phyloP scores from a whole-genome alignment of 2,797 vertebrate species.

The Stomatorhinus walkeri region DNA sequence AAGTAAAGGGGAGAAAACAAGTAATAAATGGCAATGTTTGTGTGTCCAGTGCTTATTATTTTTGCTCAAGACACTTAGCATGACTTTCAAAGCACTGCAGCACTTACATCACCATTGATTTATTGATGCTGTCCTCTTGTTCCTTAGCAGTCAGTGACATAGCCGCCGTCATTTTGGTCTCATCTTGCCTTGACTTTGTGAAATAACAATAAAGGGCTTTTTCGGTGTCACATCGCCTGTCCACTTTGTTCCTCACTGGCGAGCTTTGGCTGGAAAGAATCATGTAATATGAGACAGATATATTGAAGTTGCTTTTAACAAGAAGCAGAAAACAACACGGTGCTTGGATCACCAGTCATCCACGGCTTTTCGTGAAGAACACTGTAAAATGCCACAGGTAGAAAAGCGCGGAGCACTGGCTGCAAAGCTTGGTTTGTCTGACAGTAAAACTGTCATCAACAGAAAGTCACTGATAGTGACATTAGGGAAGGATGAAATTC shows the following conservation, averaged over 20 bases:
- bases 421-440: background rate
- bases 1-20: background rate
- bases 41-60: background rate
- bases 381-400: background rate
- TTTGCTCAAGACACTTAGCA: background rate
- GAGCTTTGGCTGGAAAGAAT: background rate
- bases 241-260: background rate
- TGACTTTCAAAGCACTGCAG: background rate
- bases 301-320: background rate
- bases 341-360: background rate
- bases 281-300: background rate
- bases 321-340: background rate
- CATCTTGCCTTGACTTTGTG: constrained; percentile 5
- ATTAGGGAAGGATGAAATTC: background rate
- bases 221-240: background rate
- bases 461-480: background rate
- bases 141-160: background rate
- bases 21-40: background rate
- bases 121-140: background rate
- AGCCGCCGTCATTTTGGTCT: background rate
- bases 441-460: background rate
- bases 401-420: background rate
- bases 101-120: background rate
- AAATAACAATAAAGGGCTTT: background rate
- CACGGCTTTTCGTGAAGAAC: background rate